These are phyloP conservation scores for Galbula dea DNA, from an alignment of 2,113 vertebrate genomes.

Conservation along the genomic window DNA sequence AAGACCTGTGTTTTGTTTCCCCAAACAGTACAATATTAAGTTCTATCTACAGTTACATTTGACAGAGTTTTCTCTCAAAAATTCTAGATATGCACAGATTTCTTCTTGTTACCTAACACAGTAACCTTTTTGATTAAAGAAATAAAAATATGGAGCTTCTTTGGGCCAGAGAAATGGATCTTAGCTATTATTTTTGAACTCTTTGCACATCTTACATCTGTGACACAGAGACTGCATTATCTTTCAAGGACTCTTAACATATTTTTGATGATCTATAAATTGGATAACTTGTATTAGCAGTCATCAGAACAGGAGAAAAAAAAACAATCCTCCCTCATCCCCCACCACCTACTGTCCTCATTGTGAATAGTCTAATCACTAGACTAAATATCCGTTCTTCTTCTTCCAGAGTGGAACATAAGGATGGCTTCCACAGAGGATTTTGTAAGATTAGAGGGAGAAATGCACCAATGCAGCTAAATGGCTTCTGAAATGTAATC, in stretches of 20 bases:
- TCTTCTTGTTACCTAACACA: neutral
- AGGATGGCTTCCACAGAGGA: neutral
- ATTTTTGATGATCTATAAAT: neutral
- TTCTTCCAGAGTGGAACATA: neutral
- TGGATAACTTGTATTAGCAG: neutral
- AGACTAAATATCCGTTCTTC: neutral
- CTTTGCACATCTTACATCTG: neutral
- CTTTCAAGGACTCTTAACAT: neutral
- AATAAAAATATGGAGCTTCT: neutral
- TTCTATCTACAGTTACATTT: neutral
- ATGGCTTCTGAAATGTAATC: neutral
- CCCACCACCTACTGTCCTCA: neutral
- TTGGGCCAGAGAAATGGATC: neutral
- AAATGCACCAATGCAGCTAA: neutral
- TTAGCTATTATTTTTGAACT: neutral
- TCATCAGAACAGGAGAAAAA: neutral
- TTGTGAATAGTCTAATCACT: neutral
- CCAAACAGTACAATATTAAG: neutral
- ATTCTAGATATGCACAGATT: neutral
- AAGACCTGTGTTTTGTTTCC: neutral
- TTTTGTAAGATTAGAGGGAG: neutral
- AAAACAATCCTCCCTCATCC: rapidly evolving
- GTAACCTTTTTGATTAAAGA: neutral
- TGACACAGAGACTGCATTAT: neutral
- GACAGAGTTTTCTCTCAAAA: neutral